Evolutionary conservation across 2,888 invertebrate species (phyloP).

Genomic region (Temnothorax unifasciatus): DNA sequence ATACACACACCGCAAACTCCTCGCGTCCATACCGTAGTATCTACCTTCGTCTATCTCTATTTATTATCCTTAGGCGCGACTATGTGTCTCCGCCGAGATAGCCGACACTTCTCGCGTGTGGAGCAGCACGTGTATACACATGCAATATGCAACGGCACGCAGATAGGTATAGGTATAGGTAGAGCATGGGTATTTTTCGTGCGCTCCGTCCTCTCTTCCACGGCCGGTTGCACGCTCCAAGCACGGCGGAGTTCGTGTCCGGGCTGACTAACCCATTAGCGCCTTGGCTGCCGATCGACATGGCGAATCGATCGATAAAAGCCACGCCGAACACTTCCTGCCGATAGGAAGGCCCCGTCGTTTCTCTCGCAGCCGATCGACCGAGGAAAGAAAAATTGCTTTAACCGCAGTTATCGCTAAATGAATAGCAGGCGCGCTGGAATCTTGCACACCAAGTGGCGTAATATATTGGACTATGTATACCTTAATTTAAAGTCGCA

Average conservation of each 20-base stretch:
- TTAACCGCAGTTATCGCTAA: conserved; percentile 44
- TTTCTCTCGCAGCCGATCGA: conserved; percentile 43
- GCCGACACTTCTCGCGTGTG: conserved; percentile 16
- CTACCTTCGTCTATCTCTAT: conserved; percentile 82
- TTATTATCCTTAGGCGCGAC: conserved; percentile 83
- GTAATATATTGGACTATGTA: conserved; percentile 26
- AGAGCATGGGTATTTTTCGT: conserved; percentile 68
- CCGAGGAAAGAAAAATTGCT: conserved; percentile 43
- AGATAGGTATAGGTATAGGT: conserved; percentile 31
- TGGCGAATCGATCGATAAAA: conserved; percentile 75
- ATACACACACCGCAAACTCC: conserved; percentile 59
- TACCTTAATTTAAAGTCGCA: neutral
- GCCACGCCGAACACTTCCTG: conserved; percentile 65
- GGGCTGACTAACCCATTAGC: conserved; percentile 76
- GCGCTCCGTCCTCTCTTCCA: conserved; percentile 57
- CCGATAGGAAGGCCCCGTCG: conserved; percentile 50
- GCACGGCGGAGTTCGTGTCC: conserved; percentile 60
- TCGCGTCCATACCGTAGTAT: conserved; percentile 70
- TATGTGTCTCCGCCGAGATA: conserved; percentile 70
- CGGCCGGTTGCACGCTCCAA: conserved; percentile 47
- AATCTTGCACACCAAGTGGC: conserved; percentile 37
- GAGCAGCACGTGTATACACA: conserved; percentile 49
- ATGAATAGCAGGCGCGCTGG: conserved; percentile 41
- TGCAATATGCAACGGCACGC: conserved; percentile 22
- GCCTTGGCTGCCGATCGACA: conserved; percentile 75